Evolutionary conservation across 2,113 vertebrate genomes (phyloP).

Genomic region (Aleadryas rufinucha): DNA sequence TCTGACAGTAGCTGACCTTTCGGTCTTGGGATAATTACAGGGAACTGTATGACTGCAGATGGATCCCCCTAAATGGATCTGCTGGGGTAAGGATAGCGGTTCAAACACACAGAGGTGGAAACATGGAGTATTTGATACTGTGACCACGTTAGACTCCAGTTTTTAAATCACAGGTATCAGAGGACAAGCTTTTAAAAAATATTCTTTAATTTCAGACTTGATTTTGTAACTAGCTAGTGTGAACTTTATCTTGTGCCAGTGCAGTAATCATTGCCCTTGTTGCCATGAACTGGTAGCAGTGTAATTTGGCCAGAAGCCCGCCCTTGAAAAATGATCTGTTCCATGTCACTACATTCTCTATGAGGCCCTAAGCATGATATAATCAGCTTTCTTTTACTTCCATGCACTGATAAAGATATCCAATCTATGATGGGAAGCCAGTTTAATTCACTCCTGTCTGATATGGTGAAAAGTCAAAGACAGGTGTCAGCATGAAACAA

Average conservation of each 20-base stretch:
- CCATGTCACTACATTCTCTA: not conserved
- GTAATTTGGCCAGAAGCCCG: not conserved
- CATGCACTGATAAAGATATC: not conserved
- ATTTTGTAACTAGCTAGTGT: not conserved
- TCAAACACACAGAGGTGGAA: not conserved
- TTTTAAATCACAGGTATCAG: not conserved
- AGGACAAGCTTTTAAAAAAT: not conserved
- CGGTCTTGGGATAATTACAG: not conserved
- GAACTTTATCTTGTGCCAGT: not conserved
- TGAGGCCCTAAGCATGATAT: not conserved
- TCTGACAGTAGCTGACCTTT: not conserved
- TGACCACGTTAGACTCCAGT: accelerated
- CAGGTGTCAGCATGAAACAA: not conserved
- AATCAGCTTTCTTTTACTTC: not conserved
- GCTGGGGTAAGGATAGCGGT: accelerated
- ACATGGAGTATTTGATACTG: not conserved
- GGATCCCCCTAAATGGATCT: not conserved
- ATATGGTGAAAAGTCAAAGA: not conserved
- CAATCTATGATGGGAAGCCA: not conserved
- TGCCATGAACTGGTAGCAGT: not conserved
- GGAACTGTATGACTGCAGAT: not conserved
- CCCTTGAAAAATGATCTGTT: not conserved
- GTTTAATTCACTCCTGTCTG: not conserved
- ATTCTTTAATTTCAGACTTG: not conserved
- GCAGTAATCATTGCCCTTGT: not conserved